Evolutionary conservation across 1,140 invertebrate genomes (phyloP).

Genomic region (Drosophila simulans): DNA sequence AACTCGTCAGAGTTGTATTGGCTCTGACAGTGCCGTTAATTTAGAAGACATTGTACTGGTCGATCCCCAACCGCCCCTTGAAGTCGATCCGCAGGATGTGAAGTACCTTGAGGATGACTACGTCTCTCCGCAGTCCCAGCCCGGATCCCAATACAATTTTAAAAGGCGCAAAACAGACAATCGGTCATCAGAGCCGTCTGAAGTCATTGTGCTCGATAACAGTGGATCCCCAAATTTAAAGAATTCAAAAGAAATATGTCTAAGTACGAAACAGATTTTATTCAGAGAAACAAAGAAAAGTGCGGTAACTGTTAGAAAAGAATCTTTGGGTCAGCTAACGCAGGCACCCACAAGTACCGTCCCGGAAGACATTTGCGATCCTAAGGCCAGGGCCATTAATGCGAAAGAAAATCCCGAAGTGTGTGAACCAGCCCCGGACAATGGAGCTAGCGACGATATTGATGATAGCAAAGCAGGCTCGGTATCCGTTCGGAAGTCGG

Average conservation of each 20-base stretch:
- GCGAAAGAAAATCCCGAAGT: slow-evolving; percentile 2
- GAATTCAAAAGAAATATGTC: slow-evolving; percentile 4
- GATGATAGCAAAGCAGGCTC: slow-evolving; percentile 5
- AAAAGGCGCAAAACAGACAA: slow-evolving; percentile 68
- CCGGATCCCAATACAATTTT: slow-evolving; percentile 59
- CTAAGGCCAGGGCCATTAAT: neutral
- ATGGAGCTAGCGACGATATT: slow-evolving; percentile 1
- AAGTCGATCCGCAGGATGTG: neutral
- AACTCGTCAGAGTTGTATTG: slow-evolving; percentile 40
- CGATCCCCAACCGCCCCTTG: slow-evolving; percentile 61
- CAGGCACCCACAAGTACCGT: slow-evolving; percentile 69
- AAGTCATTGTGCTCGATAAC: neutral
- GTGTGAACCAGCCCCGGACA: neutral
- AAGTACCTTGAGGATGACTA: neutral
- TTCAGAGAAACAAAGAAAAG: neutral
- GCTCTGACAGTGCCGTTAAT: slow-evolving; percentile 39
- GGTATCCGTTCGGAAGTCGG: slow-evolving; percentile 42
- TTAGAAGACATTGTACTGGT: slow-evolving; percentile 76
- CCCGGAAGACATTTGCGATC: slow-evolving; percentile 22
- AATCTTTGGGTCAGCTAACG: slow-evolving; percentile 13
- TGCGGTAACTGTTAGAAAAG: neutral
- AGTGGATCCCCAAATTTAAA: neutral
- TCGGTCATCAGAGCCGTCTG: slow-evolving; percentile 29
- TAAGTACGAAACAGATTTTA: slow-evolving; percentile 1
- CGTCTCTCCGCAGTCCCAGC: slow-evolving; percentile 22